These are phyloP conservation scores for Brachypterus glaber DNA, from an alignment of 2,888 invertebrate species.

Conservation along the genomic window DNA sequence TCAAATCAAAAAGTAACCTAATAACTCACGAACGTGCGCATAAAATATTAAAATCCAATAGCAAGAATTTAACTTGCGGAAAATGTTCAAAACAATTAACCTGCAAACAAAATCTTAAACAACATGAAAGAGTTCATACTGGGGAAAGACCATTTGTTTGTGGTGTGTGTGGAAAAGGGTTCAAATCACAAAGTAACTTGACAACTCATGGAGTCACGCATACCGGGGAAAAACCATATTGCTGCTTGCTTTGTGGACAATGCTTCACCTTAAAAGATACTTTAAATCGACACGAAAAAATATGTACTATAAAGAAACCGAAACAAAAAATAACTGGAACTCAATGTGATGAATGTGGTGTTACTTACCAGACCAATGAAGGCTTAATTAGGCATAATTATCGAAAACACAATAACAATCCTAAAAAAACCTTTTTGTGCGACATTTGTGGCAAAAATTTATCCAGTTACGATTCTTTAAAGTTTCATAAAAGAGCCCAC, in stretches of 20 bases:
- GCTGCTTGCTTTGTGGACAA: conserved; percentile 45
- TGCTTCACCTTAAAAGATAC: conserved; percentile 47
- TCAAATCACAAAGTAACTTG: conserved; percentile 42
- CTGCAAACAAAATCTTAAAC: conserved; percentile 29
- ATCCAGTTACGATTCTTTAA: conserved; percentile 29
- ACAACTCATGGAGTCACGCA: conserved; percentile 46
- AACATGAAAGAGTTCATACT: conserved; percentile 51
- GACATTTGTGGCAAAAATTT: conserved; percentile 34
- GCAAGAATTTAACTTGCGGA: too few relatives aligned
- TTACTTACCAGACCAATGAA: too few relatives aligned
- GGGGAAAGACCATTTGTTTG: conserved; percentile 51
- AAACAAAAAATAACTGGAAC: too few relatives aligned
- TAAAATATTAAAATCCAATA: too few relatives aligned
- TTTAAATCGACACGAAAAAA: too few relatives aligned
- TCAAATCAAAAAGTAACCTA: too few relatives aligned
- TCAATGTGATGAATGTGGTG: too few relatives aligned
- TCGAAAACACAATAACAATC: conserved; percentile 17
- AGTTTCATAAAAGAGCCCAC: conserved; percentile 27
- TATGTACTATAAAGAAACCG: too few relatives aligned
- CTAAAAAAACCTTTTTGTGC: conserved; percentile 23
- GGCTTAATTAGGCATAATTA: conserved; percentile 28
- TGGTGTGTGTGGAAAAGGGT: conserved; percentile 24
- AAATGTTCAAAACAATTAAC: too few relatives aligned
- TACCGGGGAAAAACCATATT: conserved; percentile 45
- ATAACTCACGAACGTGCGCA: too few relatives aligned